Conservation (phyloP, 2,797 vertebrate species). For the Clarias pachynema region DNA sequence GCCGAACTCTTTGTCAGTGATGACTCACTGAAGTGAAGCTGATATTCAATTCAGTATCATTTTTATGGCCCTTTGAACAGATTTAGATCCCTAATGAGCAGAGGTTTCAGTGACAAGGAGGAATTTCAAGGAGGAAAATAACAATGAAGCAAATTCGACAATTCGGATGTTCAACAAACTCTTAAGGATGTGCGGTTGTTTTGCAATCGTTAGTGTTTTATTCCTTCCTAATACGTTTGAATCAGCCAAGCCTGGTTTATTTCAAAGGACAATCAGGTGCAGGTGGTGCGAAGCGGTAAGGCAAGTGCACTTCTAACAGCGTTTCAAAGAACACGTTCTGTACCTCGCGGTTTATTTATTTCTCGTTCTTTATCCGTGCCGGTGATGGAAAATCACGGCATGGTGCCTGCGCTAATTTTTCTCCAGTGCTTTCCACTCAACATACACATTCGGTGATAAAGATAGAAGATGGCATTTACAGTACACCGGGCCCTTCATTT, state of each 20-base stretch:
- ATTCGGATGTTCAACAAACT: background rate
- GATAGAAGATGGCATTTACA: constrained; percentile 44
- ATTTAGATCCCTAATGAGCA: background rate
- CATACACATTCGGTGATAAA: constrained; percentile 30
- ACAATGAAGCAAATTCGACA: background rate
- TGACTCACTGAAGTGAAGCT: background rate
- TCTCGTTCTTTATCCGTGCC: background rate
- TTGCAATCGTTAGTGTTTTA: background rate
- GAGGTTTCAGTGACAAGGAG: background rate
- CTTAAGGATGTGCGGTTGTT: background rate
- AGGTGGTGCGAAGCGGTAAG: background rate
- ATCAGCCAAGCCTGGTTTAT: background rate
- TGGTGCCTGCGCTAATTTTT: background rate
- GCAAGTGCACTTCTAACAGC: background rate
- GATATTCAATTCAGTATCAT: background rate
- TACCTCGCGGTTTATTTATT: background rate
- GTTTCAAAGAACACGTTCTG: background rate
- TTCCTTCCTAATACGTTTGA: background rate
- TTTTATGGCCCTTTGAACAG: background rate
- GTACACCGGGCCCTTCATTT: background rate
- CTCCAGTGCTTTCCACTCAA: background rate
- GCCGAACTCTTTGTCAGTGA: background rate
- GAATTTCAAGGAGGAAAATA: background rate
- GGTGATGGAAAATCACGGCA: background rate
- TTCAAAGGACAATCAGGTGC: background rate